Conservation (phyloP, 2,888 invertebrate species). For the Dendrolimus houi region DNA sequence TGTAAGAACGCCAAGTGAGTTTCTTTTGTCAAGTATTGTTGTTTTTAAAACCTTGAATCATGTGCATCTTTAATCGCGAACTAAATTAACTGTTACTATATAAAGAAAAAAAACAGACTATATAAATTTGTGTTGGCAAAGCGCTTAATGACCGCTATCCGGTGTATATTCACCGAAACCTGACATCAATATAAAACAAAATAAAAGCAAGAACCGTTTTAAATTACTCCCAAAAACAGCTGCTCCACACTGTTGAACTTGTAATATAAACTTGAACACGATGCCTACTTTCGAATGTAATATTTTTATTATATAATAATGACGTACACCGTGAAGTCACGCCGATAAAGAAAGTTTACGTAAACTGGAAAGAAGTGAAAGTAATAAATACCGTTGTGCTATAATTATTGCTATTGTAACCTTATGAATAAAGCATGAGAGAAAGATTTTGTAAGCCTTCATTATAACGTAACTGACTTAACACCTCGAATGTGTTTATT, state of each 20-base stretch:
- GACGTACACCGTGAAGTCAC: conserved; percentile 31
- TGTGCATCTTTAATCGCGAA: no score
- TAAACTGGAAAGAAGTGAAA: conserved; percentile 49
- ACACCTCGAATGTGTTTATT: conserved; percentile 15
- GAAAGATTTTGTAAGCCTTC: conserved; percentile 44
- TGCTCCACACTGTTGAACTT: conserved; percentile 11
- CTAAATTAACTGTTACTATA: no score
- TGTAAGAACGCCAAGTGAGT: no score
- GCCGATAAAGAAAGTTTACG: conserved; percentile 53
- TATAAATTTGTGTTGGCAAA: background rate
- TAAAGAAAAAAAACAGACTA: background rate
- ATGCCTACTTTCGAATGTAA: background rate
- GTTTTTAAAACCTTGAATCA: no score
- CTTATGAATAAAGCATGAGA: conserved; percentile 53
- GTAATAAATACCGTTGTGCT: conserved; percentile 41
- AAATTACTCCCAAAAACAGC: background rate
- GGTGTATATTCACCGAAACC: background rate
- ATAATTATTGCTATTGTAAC: conserved; percentile 54
- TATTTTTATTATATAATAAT: conserved; percentile 22
- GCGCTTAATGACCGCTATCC: background rate
- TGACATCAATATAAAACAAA: background rate
- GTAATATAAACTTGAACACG: conserved; percentile 8
- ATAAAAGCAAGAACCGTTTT: background rate
- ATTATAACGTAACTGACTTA: conserved; percentile 40
- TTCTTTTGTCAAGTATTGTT: no score